These are phyloP conservation scores for Pseudomyrmex flavicornis DNA, from an alignment of 1,140 invertebrate genomes.

Conservation along the genomic window DNA sequence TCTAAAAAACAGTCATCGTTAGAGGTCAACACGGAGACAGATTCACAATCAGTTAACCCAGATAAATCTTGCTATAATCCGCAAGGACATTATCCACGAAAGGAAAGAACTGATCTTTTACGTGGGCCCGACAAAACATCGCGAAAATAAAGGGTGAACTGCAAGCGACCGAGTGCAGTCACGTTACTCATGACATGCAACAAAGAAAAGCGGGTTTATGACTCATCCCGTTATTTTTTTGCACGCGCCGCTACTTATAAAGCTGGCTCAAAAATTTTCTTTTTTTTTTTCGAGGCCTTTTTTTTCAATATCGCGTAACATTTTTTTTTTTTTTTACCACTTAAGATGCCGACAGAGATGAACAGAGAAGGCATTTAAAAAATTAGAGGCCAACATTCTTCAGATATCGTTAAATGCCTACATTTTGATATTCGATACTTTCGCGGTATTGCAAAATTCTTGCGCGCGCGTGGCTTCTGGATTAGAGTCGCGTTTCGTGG, in stretches of 20 bases:
- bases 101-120: slow-evolving; percentile 33
- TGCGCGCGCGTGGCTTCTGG: too few relatives aligned
- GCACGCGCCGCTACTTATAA: slow-evolving; percentile 13
- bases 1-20: slow-evolving; percentile 8
- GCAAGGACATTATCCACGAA: slow-evolving; percentile 67
- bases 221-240: slow-evolving; percentile 45
- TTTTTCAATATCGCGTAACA: not conserved
- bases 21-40: slow-evolving; percentile 66
- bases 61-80: slow-evolving; percentile 72
- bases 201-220: slow-evolving; percentile 55
- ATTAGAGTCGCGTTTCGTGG: too few relatives aligned
- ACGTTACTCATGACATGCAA: slow-evolving; percentile 6
- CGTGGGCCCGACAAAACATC: slow-evolving; percentile 23
- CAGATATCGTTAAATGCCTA: too few relatives aligned
- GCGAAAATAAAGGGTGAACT: slow-evolving; percentile 26
- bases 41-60: slow-evolving; percentile 78
- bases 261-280: not conserved
- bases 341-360: not conserved
- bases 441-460: too few relatives aligned
- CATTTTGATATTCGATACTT: too few relatives aligned
- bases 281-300: not conserved
- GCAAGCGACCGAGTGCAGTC: not conserved
- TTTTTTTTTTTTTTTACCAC: not conserved
- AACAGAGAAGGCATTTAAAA: too few relatives aligned
- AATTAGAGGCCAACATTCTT: too few relatives aligned